Base-by-base conservation (phyloP, 2,113 vertebrate genomes). In the Pterocles gutturalis region DNA sequence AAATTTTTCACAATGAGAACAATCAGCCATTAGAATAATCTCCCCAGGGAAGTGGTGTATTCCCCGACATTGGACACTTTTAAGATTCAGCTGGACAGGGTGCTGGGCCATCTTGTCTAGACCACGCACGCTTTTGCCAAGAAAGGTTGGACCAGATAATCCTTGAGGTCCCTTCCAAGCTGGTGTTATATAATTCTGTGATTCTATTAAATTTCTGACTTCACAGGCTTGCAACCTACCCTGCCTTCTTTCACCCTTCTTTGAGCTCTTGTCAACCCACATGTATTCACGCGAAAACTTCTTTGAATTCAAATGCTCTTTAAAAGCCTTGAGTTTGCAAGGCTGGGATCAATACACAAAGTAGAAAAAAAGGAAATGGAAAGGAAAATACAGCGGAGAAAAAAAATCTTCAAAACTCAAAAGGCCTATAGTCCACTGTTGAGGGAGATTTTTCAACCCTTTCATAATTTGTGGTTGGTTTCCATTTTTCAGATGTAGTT, bases 241-340 rank as follows among this genome's bases (percentile, higher is more conserved):
- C 49, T 72, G 19, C 19, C 22, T 80, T 86, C 46, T 77, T 76
- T 3, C 10, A 6, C 9, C 2, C 1, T 78, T 91, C 78, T 96
- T 69, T 93, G 73, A 85, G 61, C 45, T 88, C 66, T 54, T 83
- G 54, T 90, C 61, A 84, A 43, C 45, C 43, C 29, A 80, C 70
- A 79, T 1, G 1, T 72, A 87, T 69, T 75, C 81, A 91, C n/a
- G 49, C 48, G 49, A 94, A 79, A 61, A 31, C 21, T 87, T 26
- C 38, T 87, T 94, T 94, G 84, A 93, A 83, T 85, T 95, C 87
- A 93, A 87, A 89, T 82, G 34, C 25, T 62, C 82, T 93, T 91
- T 82, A 93, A 91, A 87, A 62, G 85, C 16, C 66, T 93, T 69
- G 31, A 85, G 45, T 88, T 96, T 91, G n/a, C 0, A 4, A 79